Percentiles rank a stretch among this genome's conserved stretches.
Evolutionary conservation across 2,113 vertebrate genomes (phyloP).

Genomic region (Gambusia affinis): DNA sequence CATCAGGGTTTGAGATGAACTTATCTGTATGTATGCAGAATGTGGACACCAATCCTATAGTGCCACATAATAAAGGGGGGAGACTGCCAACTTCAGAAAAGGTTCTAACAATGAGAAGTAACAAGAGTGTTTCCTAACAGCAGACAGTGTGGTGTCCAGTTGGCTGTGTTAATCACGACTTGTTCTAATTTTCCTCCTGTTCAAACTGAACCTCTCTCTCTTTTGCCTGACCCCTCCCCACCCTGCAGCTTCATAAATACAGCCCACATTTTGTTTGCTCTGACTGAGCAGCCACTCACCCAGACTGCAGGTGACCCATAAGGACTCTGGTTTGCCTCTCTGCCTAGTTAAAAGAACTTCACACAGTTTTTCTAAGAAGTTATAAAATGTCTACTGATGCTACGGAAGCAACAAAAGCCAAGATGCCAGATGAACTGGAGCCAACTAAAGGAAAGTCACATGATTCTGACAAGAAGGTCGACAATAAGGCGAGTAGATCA

Average conservation of each 20-base stretch:
- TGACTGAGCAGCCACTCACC: background rate
- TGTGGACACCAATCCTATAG: background rate
- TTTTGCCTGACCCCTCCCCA: conserved; percentile 6
- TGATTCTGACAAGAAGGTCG: background rate
- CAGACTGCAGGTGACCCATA: too few relatives aligned
- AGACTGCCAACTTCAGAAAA: background rate
- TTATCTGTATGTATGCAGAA: too few relatives aligned
- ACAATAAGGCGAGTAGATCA: background rate
- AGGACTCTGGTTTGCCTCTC: background rate
- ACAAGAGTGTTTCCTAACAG: background rate
- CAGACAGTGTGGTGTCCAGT: background rate
- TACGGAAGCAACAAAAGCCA: background rate
- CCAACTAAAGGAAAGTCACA: background rate
- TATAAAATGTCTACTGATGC: background rate
- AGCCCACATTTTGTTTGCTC: background rate
- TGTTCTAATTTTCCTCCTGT: background rate
- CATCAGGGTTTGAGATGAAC: too few relatives aligned
- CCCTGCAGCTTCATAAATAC: conserved; percentile 6
- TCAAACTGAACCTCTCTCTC: background rate
- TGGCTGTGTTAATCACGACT: background rate
- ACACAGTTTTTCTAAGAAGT: background rate
- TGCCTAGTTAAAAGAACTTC: background rate
- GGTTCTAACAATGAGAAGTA: background rate
- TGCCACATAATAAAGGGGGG: background rate
- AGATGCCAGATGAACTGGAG: background rate